Conservation (phyloP, 35 echinoderm and acorn worm species). For the Amphiura filiformis region DNA sequence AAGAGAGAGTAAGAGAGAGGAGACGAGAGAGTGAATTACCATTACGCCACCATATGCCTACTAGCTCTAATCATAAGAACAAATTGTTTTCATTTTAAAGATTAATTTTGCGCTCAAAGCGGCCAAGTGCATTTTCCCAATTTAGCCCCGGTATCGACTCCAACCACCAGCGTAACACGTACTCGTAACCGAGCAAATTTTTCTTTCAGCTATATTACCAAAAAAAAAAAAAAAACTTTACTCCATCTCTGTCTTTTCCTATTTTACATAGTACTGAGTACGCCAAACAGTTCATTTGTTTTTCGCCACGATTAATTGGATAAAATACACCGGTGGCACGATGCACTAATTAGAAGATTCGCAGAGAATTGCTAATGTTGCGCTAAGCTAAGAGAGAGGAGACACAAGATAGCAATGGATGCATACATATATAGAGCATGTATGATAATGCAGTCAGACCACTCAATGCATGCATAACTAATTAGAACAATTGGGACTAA, state of each 20-base stretch:
- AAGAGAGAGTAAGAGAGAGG: no score
- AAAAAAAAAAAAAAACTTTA: no score
- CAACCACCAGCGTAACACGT: background rate
- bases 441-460: background rate
- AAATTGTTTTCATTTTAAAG: constrained; percentile 16
- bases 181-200: background rate
- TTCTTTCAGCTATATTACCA: no score
- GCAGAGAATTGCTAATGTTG: constrained; percentile 5
- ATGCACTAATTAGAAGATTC: constrained; percentile 4
- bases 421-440: background rate
- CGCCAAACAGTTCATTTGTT: constrained; percentile 6
- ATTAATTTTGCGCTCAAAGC: constrained; percentile 2
- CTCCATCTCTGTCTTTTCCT: no score
- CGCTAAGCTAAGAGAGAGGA: background rate
- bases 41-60: no score
- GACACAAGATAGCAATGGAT: no score
- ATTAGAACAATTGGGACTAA: background rate
- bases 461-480: background rate
- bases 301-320: constrained; percentile 10
- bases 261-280: background rate
- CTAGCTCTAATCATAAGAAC: background rate
- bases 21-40: no score
- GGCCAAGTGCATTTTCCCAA: background rate
- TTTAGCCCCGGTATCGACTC: background rate
- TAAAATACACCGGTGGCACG: background rate